phyloP scores from a whole-genome alignment of 2,888 invertebrate genomes.

The Chrysina gloriosa region DNA sequence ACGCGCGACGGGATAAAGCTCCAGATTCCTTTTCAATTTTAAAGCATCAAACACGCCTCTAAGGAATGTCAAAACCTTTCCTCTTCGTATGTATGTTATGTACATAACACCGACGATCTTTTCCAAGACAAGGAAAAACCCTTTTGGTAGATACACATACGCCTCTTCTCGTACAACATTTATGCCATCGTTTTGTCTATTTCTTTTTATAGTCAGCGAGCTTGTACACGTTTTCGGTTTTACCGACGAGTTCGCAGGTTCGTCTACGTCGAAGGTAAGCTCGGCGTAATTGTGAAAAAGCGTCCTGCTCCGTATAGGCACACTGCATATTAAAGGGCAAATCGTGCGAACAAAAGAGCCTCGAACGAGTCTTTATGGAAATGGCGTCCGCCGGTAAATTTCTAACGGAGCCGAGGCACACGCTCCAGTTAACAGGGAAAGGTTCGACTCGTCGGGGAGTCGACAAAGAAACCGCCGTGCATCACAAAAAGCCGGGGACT shows the following conservation, averaged over 20 bases:
- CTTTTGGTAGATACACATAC: too few species aligned
- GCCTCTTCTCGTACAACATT: background rate
- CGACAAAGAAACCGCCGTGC: background rate
- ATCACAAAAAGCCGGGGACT: background rate
- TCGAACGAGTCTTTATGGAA: slow-evolving; percentile 28
- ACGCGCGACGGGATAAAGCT: too few species aligned
- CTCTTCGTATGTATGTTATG: too few species aligned
- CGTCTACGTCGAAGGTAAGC: background rate
- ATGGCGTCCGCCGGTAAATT: slow-evolving; percentile 22
- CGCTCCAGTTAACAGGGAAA: slow-evolving; percentile 29
- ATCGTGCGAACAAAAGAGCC: slow-evolving; percentile 26
- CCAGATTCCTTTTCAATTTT: too few species aligned
- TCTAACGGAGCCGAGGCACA: slow-evolving; percentile 15
- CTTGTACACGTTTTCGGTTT: slow-evolving; percentile 4
- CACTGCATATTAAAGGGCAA: slow-evolving; percentile 27
- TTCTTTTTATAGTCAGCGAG: background rate
- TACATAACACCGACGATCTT: too few species aligned
- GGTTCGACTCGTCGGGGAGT: background rate
- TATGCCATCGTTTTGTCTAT: background rate
- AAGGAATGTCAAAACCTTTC: too few species aligned
- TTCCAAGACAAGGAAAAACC: too few species aligned
- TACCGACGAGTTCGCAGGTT: background rate
- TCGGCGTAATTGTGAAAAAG: slow-evolving; percentile 26
- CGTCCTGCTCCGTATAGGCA: slow-evolving; percentile 6
- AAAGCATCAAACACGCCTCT: too few species aligned